These are phyloP conservation scores for Campylomormyrus numenius DNA, from an alignment of 2,113 vertebrate species.

Conservation along the genomic window DNA sequence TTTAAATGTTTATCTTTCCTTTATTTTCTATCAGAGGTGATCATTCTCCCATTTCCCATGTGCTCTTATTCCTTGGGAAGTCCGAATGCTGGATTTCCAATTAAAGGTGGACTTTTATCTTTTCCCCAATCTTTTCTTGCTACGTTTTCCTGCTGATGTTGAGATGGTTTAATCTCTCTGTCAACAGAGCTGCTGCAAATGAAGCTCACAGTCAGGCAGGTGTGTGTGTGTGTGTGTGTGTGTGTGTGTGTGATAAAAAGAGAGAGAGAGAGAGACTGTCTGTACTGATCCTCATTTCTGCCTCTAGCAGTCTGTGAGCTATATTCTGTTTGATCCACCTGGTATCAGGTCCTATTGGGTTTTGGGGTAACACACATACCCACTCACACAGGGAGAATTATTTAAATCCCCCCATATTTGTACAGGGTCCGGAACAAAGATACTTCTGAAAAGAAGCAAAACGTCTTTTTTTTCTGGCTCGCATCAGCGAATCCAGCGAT, in stretches of 20 bases:
- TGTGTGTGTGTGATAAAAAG: not conserved
- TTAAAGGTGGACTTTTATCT: not conserved
- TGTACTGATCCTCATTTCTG: not conserved
- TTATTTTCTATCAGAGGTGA: not conserved
- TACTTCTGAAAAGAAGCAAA: constrained; percentile 61
- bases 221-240: not conserved
- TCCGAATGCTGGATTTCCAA: not conserved
- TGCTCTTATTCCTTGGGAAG: not conserved
- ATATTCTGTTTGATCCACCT: not conserved
- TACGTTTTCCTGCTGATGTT: not conserved
- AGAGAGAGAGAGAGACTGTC: not conserved
- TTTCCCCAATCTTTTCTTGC: not conserved
- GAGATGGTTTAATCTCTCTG: constrained; percentile 4
- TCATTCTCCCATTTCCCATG: not conserved
- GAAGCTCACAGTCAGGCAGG: not conserved
- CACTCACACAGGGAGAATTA: constrained; percentile 44
- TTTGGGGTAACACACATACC: constrained; percentile 20
- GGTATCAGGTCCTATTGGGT: constrained; percentile 30
- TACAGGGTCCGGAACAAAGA: constrained; percentile 67
- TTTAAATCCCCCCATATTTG: constrained; percentile 62
- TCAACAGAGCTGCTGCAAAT: not conserved
- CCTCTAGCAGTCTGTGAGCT: not conserved
- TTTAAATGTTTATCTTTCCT: constrained; percentile 8
- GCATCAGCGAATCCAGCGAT: constrained; percentile 65
- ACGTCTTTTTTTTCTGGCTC: constrained; percentile 52